phyloP scores from a whole-genome alignment of 2,797 vertebrate genomes.

The Rhinella marina region DNA sequence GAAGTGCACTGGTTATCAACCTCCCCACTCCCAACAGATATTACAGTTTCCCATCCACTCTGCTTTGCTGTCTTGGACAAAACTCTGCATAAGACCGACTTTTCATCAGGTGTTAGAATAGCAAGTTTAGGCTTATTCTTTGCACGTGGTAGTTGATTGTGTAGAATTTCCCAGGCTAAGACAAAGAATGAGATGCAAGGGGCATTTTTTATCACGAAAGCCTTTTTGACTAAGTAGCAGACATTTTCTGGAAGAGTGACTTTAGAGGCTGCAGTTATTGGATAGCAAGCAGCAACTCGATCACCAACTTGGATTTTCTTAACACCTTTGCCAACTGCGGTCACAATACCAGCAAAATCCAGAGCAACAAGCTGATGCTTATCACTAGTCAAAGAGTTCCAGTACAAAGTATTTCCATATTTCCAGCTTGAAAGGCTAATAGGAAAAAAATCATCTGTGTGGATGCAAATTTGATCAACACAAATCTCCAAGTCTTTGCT shows the following conservation, averaged over 20 bases:
- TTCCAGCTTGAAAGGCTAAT: slow-evolving; percentile 76
- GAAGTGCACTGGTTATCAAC: slow-evolving; percentile 66
- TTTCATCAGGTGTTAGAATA: slow-evolving; percentile 63
- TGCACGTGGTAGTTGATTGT: slow-evolving; percentile 66
- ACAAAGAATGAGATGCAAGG: slow-evolving; percentile 85
- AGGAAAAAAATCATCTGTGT: slow-evolving; percentile 87
- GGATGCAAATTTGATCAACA: slow-evolving; percentile 79
- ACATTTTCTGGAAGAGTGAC: slow-evolving; percentile 75
- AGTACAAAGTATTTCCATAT: slow-evolving; percentile 81
- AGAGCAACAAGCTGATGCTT: slow-evolving; percentile 80
- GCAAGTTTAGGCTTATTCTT: slow-evolving; percentile 65
- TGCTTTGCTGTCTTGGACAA: slow-evolving; percentile 64
- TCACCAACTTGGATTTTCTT: slow-evolving; percentile 78
- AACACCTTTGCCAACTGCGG: slow-evolving; percentile 74
- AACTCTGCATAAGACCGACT: slow-evolving; percentile 65
- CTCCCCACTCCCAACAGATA: slow-evolving; percentile 26
- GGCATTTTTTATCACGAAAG: slow-evolving; percentile 74
- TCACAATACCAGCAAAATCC: slow-evolving; percentile 82
- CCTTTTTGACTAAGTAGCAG: slow-evolving; percentile 76
- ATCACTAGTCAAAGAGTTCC: slow-evolving; percentile 70
- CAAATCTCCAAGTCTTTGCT: slow-evolving; percentile 75
- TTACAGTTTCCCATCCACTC: slow-evolving; percentile 64
- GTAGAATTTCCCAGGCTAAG: slow-evolving; percentile 83
- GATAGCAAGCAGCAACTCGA: slow-evolving; percentile 80
- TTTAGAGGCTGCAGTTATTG: slow-evolving; percentile 73